Conservation (phyloP, 2,113 vertebrate species). For the Asarcornis scutulata region DNA sequence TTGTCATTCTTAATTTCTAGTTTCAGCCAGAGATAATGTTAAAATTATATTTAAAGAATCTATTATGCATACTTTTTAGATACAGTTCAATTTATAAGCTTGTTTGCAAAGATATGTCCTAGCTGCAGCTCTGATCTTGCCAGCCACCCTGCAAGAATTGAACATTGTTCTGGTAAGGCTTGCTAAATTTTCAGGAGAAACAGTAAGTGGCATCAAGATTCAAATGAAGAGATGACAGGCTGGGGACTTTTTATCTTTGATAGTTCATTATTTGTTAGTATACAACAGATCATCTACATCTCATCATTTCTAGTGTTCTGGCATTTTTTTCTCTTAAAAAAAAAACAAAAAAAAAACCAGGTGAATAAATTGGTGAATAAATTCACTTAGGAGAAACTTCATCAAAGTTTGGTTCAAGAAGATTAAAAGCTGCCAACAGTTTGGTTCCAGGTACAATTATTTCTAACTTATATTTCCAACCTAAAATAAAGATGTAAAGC, state of each 20-base stretch:
- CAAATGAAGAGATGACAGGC: background rate
- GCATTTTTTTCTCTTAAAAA: background rate
- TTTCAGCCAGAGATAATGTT: background rate
- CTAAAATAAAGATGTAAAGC: background rate
- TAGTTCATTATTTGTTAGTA: background rate
- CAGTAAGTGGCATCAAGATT: background rate
- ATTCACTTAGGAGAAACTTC: too few species aligned
- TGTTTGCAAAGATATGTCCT: background rate
- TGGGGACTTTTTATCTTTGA: background rate
- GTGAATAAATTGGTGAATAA: too few species aligned
- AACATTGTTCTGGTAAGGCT: background rate
- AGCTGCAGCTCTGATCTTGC: background rate
- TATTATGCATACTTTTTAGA: background rate
- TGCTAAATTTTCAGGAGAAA: background rate
- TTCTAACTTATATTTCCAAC: background rate
- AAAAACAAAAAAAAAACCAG: too few species aligned
- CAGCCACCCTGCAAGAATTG: background rate
- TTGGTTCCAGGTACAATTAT: background rate
- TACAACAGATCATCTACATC: background rate
- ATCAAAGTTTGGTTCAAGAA: background rate
- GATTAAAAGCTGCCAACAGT: too few species aligned
- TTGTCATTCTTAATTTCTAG: background rate
- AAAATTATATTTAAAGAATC: too few species aligned
- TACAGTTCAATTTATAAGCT: background rate
- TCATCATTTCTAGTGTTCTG: background rate